A percentile compares a stretch with the other conserved stretches of the same genome.
phyloP scores from a whole-genome alignment of 2,888 invertebrate species.

The Limnephilus lunatus region DNA sequence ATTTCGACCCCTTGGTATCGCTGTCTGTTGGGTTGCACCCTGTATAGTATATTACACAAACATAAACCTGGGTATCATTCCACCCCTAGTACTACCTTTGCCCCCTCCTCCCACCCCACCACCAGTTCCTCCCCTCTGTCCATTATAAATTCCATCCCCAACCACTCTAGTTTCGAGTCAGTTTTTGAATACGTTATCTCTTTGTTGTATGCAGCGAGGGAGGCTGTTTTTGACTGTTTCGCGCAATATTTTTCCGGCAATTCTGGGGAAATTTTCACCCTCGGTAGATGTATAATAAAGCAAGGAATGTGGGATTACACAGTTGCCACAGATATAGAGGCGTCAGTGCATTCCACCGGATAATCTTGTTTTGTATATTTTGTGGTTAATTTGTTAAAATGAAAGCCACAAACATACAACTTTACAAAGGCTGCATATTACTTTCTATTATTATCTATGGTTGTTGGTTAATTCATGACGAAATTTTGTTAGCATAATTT shows the following conservation, averaged over 20 bases:
- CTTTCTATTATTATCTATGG: not conserved
- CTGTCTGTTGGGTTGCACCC: not conserved
- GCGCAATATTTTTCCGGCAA: conserved; percentile 44
- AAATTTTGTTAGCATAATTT: not conserved
- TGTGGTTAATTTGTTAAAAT: not conserved
- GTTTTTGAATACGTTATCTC: conserved; percentile 55
- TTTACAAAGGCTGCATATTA: not conserved
- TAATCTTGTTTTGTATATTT: not conserved
- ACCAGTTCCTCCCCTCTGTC: not conserved
- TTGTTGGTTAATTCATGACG: not conserved
- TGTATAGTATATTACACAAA: not conserved
- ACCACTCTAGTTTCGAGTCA: conserved; percentile 42
- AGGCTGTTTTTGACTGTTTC: conserved; percentile 43
- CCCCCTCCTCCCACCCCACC: not conserved
- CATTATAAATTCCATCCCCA: conserved; percentile 53
- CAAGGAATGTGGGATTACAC: not conserved
- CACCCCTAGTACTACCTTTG: not conserved
- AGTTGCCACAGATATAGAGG: conserved; percentile 25
- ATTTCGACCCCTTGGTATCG: not conserved
- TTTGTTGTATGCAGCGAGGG: conserved; percentile 44
- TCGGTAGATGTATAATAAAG: not conserved
- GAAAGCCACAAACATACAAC: not conserved
- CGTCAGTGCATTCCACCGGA: conserved; percentile 1
- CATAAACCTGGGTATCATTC: not conserved
- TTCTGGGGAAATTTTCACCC: conserved; percentile 47